Evolutionary conservation across 1,140 invertebrate species (phyloP).

Genomic region (Globodera ellingtonae): DNA sequence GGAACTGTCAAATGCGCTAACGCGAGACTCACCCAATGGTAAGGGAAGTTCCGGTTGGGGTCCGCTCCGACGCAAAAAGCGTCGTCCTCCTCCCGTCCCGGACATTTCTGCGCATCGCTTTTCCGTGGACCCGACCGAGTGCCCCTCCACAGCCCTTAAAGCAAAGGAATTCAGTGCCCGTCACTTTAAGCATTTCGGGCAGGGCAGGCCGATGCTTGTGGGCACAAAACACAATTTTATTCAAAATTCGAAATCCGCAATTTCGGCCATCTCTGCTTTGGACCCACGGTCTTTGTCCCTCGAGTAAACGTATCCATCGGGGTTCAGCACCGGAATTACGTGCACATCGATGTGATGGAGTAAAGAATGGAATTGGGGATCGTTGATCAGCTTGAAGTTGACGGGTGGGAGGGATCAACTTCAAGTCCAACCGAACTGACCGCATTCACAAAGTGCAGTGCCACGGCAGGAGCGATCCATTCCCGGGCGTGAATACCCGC

Average conservation of each 20-base stretch:
- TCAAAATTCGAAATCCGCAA: too few relatives aligned
- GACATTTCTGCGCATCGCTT: background rate
- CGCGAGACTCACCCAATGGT: constrained; percentile 51
- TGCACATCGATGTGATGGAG: constrained; percentile 44
- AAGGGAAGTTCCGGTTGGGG: constrained; percentile 67
- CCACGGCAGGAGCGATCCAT: constrained; percentile 45
- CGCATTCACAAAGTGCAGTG: constrained; percentile 37
- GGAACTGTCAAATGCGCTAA: background rate
- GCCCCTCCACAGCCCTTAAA: constrained; percentile 66
- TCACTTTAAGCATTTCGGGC: background rate
- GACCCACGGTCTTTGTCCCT: constrained; percentile 56
- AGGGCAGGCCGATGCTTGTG: too few relatives aligned
- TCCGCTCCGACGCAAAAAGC: constrained; percentile 65
- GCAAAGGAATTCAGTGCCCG: background rate
- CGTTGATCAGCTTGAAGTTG: constrained; percentile 27
- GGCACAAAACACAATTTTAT: too few relatives aligned
- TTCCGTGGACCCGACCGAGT: constrained; percentile 56
- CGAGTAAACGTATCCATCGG: constrained; percentile 67
- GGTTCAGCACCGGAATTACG: constrained; percentile 41
- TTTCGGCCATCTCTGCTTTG: background rate
- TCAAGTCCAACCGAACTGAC: constrained; percentile 15
- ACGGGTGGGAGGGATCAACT: background rate
- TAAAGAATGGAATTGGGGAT: constrained; percentile 23
- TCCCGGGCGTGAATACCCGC: constrained; percentile 50
- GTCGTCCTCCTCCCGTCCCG: background rate